These are phyloP conservation scores for Echinops telfairi DNA, from an alignment of 2,113 vertebrate species.

Conservation along the genomic window DNA sequence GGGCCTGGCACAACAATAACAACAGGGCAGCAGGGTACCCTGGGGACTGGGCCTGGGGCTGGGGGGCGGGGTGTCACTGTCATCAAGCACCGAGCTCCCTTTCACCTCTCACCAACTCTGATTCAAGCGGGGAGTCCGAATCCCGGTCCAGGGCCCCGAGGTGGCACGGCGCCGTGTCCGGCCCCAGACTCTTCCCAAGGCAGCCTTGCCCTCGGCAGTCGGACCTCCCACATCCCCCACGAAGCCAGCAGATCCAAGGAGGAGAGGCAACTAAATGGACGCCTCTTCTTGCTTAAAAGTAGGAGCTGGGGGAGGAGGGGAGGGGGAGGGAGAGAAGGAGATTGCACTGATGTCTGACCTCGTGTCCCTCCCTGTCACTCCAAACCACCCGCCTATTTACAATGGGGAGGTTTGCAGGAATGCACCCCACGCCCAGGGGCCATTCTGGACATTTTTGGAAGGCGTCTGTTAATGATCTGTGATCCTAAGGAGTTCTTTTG, in stretches of 20 bases:
- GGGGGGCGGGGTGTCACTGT: too few species aligned
- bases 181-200: background rate
- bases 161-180: too few species aligned
- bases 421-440: background rate
- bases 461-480: constrained; percentile 75
- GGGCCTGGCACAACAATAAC: too few species aligned
- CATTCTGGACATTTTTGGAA: constrained; percentile 58
- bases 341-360: background rate
- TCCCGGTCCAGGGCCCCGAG: too few species aligned
- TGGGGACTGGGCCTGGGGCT: too few species aligned
- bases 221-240: background rate
- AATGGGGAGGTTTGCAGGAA: constrained; percentile 21
- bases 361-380: background rate
- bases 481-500: constrained; percentile 70
- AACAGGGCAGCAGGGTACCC: too few species aligned
- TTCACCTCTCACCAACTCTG: too few species aligned
- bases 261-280: constrained; percentile 47
- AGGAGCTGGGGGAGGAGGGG: too few species aligned
- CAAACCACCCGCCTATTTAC: background rate
- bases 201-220: background rate
- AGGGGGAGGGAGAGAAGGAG: background rate
- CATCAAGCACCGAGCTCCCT: too few species aligned
- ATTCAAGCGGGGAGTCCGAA: too few species aligned
- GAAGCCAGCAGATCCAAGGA: constrained; percentile 47
- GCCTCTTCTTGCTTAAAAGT: background rate